Evolutionary conservation across 2,888 invertebrate species (phyloP).

Genomic region (Druceiella hillmani): DNA sequence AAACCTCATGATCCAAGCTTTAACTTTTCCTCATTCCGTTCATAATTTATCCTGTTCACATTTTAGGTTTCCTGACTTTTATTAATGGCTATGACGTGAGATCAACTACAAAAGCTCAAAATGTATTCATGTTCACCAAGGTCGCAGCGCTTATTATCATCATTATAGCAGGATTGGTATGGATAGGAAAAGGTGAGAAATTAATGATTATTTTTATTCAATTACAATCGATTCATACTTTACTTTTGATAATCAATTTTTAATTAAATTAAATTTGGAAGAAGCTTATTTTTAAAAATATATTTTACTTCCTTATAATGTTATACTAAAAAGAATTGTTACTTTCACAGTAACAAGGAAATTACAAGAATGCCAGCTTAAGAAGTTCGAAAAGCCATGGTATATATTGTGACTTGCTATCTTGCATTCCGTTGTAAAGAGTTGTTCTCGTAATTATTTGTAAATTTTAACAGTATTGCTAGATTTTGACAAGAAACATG

Average conservation of each 20-base stretch:
- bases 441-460: too few species aligned
- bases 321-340: too few species aligned
- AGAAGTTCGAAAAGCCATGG: too few species aligned
- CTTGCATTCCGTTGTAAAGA: too few species aligned
- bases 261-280: too few species aligned
- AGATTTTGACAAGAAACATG: too few species aligned
- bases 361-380: too few species aligned
- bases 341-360: too few species aligned
- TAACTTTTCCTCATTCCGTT: conserved; percentile 3
- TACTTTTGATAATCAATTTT: neutral
- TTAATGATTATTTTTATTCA: conserved; percentile 3
- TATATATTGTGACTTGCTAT: too few species aligned
- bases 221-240: conserved; percentile 6
- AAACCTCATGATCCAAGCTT: neutral
- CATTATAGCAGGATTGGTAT: conserved; percentile 72
- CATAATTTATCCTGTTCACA: conserved; percentile 11
- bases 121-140: conserved; percentile 91
- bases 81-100: conserved; percentile 85
- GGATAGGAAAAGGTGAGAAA: conserved; percentile 60
- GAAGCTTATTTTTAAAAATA: too few species aligned
- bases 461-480: too few species aligned
- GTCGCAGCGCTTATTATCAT: conserved; percentile 78
- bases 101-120: conserved; percentile 83
- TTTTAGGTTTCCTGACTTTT: conserved; percentile 77
- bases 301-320: too few species aligned